phyloP scores from a whole-genome alignment of 2,888 invertebrate species.

The Macropis europaea region DNA sequence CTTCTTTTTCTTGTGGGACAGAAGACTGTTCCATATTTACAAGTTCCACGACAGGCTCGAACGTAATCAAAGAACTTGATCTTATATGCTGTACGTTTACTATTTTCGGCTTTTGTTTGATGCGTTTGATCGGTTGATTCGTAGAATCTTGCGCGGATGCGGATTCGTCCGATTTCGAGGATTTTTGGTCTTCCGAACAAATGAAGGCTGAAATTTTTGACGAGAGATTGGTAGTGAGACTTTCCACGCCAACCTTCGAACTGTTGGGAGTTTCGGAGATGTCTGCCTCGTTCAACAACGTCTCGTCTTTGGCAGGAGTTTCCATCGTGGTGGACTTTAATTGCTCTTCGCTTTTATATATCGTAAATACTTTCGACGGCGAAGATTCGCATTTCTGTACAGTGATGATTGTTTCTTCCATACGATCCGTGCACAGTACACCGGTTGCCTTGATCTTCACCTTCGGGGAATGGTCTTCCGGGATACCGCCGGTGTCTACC shows the following conservation, averaged over 20 bases:
- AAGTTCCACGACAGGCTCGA: neutral
- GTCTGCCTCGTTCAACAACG: conserved; percentile 64
- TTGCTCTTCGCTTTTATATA: conserved; percentile 58
- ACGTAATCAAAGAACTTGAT: neutral
- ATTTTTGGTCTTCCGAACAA: conserved; percentile 44
- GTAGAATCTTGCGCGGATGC: neutral
- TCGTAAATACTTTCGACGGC: conserved; percentile 69
- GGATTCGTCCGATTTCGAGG: conserved; percentile 16
- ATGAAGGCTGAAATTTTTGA: conserved; percentile 73
- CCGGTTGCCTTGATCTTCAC: neutral
- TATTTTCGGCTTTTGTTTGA: conserved; percentile 29
- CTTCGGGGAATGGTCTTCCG: neutral
- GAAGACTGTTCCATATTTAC: neutral
- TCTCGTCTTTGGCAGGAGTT: conserved; percentile 75
- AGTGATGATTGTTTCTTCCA: neutral
- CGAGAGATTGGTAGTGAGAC: conserved; percentile 70
- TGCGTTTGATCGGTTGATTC: conserved; percentile 10
- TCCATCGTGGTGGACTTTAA: conserved; percentile 54
- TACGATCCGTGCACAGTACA: neutral
- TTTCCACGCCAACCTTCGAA: conserved; percentile 71
- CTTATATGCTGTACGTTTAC: conserved; percentile 21
- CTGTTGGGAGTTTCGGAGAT: conserved; percentile 77
- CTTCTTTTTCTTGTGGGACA: neutral
- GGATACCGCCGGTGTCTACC: too few species aligned
- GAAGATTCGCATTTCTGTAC: conserved; percentile 58